These are phyloP conservation scores for Strigamia maritima DNA, from an alignment of 2,888 invertebrate genomes.

Conservation along the genomic window DNA sequence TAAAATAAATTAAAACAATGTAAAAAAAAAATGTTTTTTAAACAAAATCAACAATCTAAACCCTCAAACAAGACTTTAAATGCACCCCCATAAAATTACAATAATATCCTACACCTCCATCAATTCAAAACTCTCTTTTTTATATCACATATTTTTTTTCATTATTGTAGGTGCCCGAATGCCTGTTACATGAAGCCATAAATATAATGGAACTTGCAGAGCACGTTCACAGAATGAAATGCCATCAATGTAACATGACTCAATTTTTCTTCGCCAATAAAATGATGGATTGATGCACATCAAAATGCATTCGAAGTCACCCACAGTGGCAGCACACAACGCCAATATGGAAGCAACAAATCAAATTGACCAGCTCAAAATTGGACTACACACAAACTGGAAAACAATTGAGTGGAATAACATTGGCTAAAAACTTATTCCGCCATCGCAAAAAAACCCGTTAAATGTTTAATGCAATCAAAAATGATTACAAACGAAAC, in stretches of 20 bases:
- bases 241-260: conserved; percentile 34
- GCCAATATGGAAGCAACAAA: conserved; percentile 27
- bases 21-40: neutral
- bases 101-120: neutral
- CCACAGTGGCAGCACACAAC: conserved; percentile 22
- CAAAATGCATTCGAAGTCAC: conserved; percentile 25
- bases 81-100: neutral
- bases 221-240: conserved; percentile 34
- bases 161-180: neutral
- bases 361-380: conserved; percentile 15
- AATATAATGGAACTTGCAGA: conserved; percentile 23
- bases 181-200: conserved; percentile 26
- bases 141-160: conserved; percentile 1
- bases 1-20: neutral
- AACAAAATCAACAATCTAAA: no score
- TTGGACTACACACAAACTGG: conserved; percentile 11
- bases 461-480: conserved; percentile 23
- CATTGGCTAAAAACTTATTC: neutral
- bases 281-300: conserved; percentile 34
- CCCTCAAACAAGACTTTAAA: no score
- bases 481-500: conserved; percentile 11
- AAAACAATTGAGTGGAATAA: conserved; percentile 34
- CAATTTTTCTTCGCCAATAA: conserved; percentile 28
- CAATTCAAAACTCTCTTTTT: neutral
- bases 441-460: neutral